Percentiles rank a stretch among this genome's conserved stretches.
Evolutionary conservation across 1,140 invertebrate genomes (phyloP).

Genomic region (Chymomyza costata): DNA sequence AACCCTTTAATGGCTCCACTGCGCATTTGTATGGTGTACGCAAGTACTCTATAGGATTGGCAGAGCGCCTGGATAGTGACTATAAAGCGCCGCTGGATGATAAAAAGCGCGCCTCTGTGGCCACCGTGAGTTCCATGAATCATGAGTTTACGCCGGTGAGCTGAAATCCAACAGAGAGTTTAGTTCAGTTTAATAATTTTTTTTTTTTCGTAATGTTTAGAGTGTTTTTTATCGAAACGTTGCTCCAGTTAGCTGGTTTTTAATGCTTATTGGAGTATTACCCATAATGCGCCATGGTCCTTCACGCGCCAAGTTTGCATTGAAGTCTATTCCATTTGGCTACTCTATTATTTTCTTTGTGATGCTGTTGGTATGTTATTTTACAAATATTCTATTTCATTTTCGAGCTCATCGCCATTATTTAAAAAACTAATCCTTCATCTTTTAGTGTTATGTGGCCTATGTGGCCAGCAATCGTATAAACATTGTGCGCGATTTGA

Average conservation of each 20-base stretch:
- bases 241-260: slow-evolving; percentile 78
- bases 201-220: slow-evolving; percentile 22
- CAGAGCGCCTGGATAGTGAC: slow-evolving; percentile 57
- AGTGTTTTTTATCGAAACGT: slow-evolving; percentile 79
- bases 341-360: slow-evolving; percentile 78
- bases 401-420: too few species aligned
- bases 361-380: slow-evolving; percentile 67
- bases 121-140: slow-evolving; percentile 44
- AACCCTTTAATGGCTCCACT: slow-evolving; percentile 58
- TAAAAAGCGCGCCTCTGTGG: slow-evolving; percentile 46
- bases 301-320: slow-evolving; percentile 75
- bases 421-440: slow-evolving; percentile 4
- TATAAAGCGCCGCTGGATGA: slow-evolving; percentile 32
- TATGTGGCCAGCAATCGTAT: slow-evolving; percentile 80
- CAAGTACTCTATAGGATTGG: slow-evolving; percentile 63
- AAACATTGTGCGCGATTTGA: slow-evolving; percentile 78
- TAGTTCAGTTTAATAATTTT: neutral
- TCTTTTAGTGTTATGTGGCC: slow-evolving; percentile 75
- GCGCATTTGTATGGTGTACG: slow-evolving; percentile 58
- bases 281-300: slow-evolving; percentile 76
- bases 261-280: slow-evolving; percentile 78
- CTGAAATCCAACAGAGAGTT: neutral
- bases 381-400: too few species aligned
- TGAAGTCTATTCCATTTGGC: slow-evolving; percentile 76
- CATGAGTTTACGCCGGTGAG: slow-evolving; percentile 58